Evolutionary conservation across 2,113 vertebrate genomes (phyloP).

Genomic region (Eudyptes chrysolophus): DNA sequence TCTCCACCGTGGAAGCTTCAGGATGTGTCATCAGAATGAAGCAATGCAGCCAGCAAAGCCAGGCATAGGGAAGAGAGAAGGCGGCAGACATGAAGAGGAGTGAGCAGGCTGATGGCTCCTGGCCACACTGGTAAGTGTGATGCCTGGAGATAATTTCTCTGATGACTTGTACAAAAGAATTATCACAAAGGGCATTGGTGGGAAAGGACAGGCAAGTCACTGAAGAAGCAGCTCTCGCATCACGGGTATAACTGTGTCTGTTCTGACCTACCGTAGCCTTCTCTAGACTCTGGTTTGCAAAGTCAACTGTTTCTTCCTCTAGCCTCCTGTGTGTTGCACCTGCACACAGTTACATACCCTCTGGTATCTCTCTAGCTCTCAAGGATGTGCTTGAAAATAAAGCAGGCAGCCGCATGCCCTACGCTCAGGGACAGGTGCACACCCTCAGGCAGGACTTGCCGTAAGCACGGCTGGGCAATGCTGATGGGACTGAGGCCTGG

Average conservation of each 20-base stretch:
- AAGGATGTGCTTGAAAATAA: neutral
- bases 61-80: neutral
- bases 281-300: neutral
- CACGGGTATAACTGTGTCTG: rapidly evolving
- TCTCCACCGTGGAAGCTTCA: neutral
- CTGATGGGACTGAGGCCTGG: neutral
- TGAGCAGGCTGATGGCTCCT: neutral
- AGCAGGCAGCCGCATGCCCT: rapidly evolving
- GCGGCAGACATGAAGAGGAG: neutral
- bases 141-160: neutral
- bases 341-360: neutral
- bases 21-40: neutral
- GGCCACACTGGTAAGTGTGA: neutral
- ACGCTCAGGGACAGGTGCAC: neutral
- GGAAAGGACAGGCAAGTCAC: neutral
- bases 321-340: neutral
- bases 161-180: neutral
- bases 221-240: neutral
- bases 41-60: neutral
- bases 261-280: rapidly evolving
- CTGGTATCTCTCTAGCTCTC: neutral
- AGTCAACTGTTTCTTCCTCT: neutral
- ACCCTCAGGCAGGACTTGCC: neutral
- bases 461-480: neutral
- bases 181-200: neutral